These are phyloP conservation scores for Bubalus kerabau DNA, from an alignment of 2,113 vertebrate genomes.

Conservation along the genomic window DNA sequence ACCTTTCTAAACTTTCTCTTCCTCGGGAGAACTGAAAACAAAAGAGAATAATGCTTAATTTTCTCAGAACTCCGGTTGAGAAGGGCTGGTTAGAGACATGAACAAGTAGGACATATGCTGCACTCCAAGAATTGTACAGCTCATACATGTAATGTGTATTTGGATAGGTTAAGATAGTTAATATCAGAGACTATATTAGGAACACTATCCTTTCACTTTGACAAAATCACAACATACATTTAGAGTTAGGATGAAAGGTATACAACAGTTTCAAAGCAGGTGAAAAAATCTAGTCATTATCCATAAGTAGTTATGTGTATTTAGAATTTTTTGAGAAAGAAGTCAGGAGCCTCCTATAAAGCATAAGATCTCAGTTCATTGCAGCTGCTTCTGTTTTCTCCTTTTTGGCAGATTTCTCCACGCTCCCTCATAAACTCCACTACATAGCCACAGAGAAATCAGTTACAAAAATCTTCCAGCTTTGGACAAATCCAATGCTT, in stretches of 20 bases:
- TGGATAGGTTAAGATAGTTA: not conserved
- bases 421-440: not conserved
- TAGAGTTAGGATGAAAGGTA: not conserved
- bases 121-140: not conserved
- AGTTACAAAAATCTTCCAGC: not conserved
- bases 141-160: not conserved
- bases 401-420: not conserved
- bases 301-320: not conserved
- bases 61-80: not conserved
- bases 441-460: not conserved
- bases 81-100: not conserved
- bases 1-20: not conserved
- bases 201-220: not conserved
- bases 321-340: not conserved
- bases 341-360: not conserved
- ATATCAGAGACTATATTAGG: not conserved
- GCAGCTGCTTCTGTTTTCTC: not conserved
- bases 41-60: not conserved
- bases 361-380: not conserved
- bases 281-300: not conserved
- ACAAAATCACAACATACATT: not conserved
- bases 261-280: not conserved
- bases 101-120: not conserved
- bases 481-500: not conserved
- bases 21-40: not conserved